Evolutionary conservation across 1,140 invertebrate species (phyloP), one percentile per base, ranked within the genome.

Genomic region (Neocloeon triangulifer): DNA sequence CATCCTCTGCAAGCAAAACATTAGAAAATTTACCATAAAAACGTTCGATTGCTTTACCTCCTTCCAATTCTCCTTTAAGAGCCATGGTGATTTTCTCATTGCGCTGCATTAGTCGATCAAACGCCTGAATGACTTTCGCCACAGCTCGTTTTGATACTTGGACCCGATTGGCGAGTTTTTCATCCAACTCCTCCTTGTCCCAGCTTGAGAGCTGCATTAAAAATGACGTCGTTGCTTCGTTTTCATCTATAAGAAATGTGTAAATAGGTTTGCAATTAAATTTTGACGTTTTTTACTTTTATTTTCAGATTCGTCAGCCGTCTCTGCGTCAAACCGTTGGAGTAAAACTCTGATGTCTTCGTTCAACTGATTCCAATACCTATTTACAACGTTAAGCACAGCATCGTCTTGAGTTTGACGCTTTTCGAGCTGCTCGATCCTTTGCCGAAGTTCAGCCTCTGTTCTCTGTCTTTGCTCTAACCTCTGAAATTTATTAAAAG

Each of bases 281-380:
- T n/a, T 8, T 8, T 8, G n/a, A 23, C 8, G 8, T n/a, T 23
- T 35, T 47, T 62, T 64, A 84, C 78, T 89, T 63, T 78, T 80
- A 50, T 80, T 89, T 59, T 94, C 85, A 15, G 77, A 77, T 56
- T 95, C 89, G 65, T 94, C 88, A 18, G 85, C 82, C 22, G 86
- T 92, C 56, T 96, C 89, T 8, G 88, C 84, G 66, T 95, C 91
- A 64, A 96, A 95, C 44, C 91, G 62, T 51, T 95, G 88, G 35
- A 96, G 55, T 16, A 96, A 51, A 19, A 96, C 74, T 41, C 91
- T 57, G 38, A 96, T 85, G 55, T 97, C 91, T 62, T 97, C 91
- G 62, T 97, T 91, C 9, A 92, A 58, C 49, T 89, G 76, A 60
- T 89, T 97, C 91, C 91, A 97, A 54, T 96, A 95, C 37, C 91